These are phyloP conservation scores for Achroia grisella DNA, from an alignment of 1,140 invertebrate genomes.

Conservation along the genomic window DNA sequence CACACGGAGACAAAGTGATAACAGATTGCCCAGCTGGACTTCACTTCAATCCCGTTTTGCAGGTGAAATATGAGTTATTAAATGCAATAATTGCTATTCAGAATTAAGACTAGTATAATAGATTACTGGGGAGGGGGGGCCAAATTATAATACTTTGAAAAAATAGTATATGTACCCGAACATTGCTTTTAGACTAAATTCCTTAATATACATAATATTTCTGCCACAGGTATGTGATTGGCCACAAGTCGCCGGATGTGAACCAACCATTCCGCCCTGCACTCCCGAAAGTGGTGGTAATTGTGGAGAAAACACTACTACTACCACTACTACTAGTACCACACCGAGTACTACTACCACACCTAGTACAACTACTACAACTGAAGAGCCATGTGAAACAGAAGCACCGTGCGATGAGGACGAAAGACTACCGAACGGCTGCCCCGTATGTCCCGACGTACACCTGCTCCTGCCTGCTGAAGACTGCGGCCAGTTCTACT, in stretches of 20 bases:
- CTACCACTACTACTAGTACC: too few relatives aligned
- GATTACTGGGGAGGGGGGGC: too few relatives aligned
- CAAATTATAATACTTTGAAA: too few relatives aligned
- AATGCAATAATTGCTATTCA: too few relatives aligned
- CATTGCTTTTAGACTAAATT: background rate
- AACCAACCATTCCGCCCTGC: background rate
- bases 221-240: slow-evolving; percentile 21
- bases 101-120: too few relatives aligned
- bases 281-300: background rate
- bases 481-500: slow-evolving; percentile 21
- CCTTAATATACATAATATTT: background rate
- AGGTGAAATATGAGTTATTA: too few relatives aligned
- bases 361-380: too few relatives aligned
- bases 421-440: background rate
- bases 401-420: background rate
- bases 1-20: slow-evolving; percentile 12
- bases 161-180: background rate
- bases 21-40: slow-evolving; percentile 9
- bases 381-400: too few relatives aligned
- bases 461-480: background rate
- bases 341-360: too few relatives aligned
- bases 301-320: background rate
- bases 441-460: slow-evolving; percentile 3
- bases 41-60: slow-evolving; percentile 13
- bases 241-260: slow-evolving; percentile 17